A percentile compares a stretch with the other conserved stretches of the same genome.
Conservation (phyloP, 2,888 invertebrate genomes). For the Eristalinus sepulchralis region DNA sequence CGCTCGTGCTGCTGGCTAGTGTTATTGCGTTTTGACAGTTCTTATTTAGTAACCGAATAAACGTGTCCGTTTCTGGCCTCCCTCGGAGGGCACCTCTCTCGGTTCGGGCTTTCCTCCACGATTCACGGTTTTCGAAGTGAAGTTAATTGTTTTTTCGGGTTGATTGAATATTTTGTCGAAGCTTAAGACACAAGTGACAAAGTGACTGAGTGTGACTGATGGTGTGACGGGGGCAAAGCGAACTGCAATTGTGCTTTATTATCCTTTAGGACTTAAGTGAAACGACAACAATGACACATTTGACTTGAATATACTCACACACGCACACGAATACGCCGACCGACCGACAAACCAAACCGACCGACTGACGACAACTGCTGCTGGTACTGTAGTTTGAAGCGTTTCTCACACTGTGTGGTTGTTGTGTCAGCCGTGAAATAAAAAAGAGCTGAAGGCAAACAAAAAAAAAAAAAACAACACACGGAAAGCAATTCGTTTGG, state of each 20-base stretch:
- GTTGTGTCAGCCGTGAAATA: slow-evolving; percentile 45
- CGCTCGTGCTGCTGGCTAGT: slow-evolving; percentile 63
- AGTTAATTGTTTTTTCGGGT: no score
- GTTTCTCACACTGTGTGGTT: slow-evolving; percentile 34
- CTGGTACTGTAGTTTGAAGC: slow-evolving; percentile 3
- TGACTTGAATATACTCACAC: slow-evolving; percentile 37
- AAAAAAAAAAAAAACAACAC: no score
- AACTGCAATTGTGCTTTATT: slow-evolving; percentile 57
- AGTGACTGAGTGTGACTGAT: not conserved
- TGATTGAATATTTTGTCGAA: no score
- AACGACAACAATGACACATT: slow-evolving; percentile 49
- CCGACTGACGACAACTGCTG: not conserved
- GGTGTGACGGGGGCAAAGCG: slow-evolving; percentile 20
- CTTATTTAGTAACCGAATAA: slow-evolving; percentile 69
- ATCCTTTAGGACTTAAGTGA: slow-evolving; percentile 55
- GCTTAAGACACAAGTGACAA: not conserved
- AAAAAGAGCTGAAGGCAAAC: not conserved
- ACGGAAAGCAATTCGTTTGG: slow-evolving; percentile 41
- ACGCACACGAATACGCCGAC: not conserved
- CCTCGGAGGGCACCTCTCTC: no score
- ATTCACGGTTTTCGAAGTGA: not conserved
- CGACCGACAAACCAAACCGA: no score
- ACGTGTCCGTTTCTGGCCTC: slow-evolving; percentile 54
- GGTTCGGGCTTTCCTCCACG: not conserved
- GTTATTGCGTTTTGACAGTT: slow-evolving; percentile 70